phyloP scores from a whole-genome alignment of 2,113 vertebrate genomes.

The Pelvicachromis taeniatus region DNA sequence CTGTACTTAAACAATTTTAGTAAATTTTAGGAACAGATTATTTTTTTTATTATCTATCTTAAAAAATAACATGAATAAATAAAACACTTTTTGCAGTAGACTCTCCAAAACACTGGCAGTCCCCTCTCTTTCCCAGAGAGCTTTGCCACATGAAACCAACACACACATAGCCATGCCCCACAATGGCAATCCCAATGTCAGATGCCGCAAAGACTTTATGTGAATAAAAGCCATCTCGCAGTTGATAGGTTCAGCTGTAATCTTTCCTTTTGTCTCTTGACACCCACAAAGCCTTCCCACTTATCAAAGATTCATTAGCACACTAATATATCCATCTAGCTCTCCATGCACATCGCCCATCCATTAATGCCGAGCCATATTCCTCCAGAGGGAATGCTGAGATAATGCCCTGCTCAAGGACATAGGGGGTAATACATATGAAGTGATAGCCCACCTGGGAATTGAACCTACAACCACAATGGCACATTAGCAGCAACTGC shows the following conservation, averaged over 20 bases:
- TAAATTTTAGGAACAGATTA: not conserved
- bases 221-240: constrained; percentile 27
- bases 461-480: constrained; percentile 59
- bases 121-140: not conserved
- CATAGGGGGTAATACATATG: constrained; percentile 50
- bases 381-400: constrained; percentile 40
- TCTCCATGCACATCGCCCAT: constrained; percentile 38
- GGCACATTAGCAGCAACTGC: constrained; percentile 47
- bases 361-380: constrained; percentile 55
- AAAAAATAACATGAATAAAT: not conserved
- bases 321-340: constrained; percentile 62
- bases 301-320: constrained; percentile 71
- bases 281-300: constrained; percentile 45
- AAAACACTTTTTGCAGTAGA: not conserved
- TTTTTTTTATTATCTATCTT: not conserved
- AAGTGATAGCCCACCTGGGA: constrained; percentile 58
- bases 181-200: constrained; percentile 3
- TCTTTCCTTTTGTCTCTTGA: constrained; percentile 47
- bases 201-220: not conserved
- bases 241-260: constrained; percentile 42
- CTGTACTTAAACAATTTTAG: not conserved
- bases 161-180: not conserved
- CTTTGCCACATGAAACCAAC: not conserved
- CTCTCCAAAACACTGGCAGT: not conserved
- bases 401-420: constrained; percentile 69